These are phyloP conservation scores for Gephyroberyx darwinii DNA, from an alignment of 2,797 vertebrate species.

Conservation along the genomic window DNA sequence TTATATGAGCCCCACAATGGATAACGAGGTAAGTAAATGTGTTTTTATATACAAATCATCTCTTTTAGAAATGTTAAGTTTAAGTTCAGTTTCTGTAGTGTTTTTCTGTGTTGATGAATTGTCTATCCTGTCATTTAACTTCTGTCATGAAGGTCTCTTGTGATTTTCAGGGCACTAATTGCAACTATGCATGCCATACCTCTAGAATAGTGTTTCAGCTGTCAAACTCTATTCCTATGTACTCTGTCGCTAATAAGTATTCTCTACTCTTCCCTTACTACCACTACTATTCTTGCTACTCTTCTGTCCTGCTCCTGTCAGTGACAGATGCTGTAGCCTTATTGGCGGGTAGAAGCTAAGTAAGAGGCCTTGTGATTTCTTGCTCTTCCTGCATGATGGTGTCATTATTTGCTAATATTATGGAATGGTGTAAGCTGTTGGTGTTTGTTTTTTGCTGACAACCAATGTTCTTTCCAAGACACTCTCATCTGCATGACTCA, in stretches of 20 bases:
- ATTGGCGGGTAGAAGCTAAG: constrained; percentile 70
- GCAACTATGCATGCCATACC: constrained; percentile 26
- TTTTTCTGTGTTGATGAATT: no score
- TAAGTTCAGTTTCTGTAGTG: no score
- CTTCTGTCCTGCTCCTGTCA: constrained; percentile 53
- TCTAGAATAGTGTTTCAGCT: constrained; percentile 22
- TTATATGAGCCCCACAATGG: constrained; percentile 61
- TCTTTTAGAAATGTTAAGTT: not conserved
- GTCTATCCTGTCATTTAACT: constrained; percentile 26
- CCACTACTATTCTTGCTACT: constrained; percentile 36
- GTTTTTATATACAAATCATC: constrained; percentile 6
- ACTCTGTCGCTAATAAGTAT: constrained; percentile 51
- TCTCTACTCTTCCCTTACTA: constrained; percentile 52
- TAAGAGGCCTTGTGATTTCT: constrained; percentile 69
- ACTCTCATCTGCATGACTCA: constrained; percentile 4
- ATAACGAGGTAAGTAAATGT: constrained; percentile 60
- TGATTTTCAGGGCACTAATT: not conserved
- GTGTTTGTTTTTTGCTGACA: constrained; percentile 30
- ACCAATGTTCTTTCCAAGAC: not conserved
- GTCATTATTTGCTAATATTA: not conserved
- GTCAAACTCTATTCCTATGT: constrained; percentile 6
- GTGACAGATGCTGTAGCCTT: constrained; percentile 74
- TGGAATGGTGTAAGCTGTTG: constrained; percentile 45
- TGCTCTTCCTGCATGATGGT: constrained; percentile 64
- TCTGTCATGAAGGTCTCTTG: not conserved